These are phyloP conservation scores for Epistrophe grossulariae DNA, from an alignment of 2,888 invertebrate genomes.

Conservation along the genomic window DNA sequence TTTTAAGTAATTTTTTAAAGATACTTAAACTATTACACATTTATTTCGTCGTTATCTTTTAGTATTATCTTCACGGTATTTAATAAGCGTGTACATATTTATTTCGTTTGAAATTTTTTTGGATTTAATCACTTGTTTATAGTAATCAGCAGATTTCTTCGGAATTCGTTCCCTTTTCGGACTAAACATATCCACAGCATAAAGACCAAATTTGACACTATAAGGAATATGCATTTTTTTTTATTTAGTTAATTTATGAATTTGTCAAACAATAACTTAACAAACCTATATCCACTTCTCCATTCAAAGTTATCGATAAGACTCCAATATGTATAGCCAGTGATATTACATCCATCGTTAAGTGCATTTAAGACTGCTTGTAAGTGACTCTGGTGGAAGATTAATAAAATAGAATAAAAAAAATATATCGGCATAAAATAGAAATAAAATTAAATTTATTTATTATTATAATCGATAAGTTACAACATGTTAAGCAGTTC, in stretches of 20 bases:
- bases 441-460: neutral
- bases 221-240: conserved; percentile 75
- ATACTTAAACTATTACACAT: neutral
- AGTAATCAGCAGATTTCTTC: conserved; percentile 87
- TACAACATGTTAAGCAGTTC: too few species aligned
- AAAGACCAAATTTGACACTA: conserved; percentile 89
- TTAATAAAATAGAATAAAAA: neutral
- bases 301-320: conserved; percentile 81
- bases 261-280: conserved; percentile 19
- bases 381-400: conserved; percentile 78
- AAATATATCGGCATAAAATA: neutral
- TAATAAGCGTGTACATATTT: neutral
- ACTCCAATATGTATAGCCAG: conserved; percentile 79
- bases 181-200: conserved; percentile 87
- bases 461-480: too few species aligned
- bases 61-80: too few species aligned
- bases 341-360: conserved; percentile 79
- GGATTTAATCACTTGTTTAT: conserved; percentile 84
- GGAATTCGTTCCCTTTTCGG: conserved; percentile 86
- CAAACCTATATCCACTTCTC: conserved; percentile 80
- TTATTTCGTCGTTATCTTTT: neutral
- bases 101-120: conserved; percentile 14
- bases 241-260: neutral
- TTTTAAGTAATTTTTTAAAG: too few species aligned
- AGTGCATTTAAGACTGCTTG: conserved; percentile 79